Percentiles rank a stretch among this genome's conserved stretches.
Evolutionary conservation across 2,888 invertebrate species (phyloP).

Genomic region (Hofmannophila pseudospretella): DNA sequence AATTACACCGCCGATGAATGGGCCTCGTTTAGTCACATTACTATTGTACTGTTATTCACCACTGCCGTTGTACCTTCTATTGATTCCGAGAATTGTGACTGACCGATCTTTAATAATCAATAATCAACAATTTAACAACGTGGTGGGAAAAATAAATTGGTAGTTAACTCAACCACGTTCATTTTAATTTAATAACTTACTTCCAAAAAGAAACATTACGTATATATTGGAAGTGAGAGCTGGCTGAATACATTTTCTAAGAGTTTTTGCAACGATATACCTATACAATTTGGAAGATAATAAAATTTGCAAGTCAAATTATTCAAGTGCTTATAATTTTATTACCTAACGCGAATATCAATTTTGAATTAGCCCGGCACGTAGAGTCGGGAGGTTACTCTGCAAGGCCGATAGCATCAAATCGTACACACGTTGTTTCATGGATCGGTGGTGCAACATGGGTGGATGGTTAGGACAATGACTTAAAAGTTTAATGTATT

Average conservation of each 20-base stretch:
- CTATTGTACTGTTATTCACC: background rate
- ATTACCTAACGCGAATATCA: conserved; percentile 1
- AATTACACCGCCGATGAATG: conserved; percentile 4
- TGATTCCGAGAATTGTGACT: conserved; percentile 5
- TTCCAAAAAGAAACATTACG: background rate
- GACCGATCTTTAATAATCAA: background rate
- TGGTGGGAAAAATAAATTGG: conserved; percentile 1
- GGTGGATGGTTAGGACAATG: background rate
- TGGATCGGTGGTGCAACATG: background rate
- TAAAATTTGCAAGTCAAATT: conserved; percentile 3
- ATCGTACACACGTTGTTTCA: background rate
- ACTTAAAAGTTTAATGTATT: background rate
- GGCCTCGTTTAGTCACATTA: background rate
- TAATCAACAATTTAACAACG: background rate
- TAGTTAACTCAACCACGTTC: background rate
- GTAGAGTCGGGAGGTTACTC: background rate
- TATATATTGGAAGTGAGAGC: conserved; percentile 1
- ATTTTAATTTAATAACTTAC: background rate
- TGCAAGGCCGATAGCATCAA: conserved; percentile 5
- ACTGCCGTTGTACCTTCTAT: background rate
- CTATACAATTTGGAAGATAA: background rate
- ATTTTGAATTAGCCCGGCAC: background rate
- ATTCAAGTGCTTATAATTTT: background rate
- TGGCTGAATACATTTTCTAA: background rate
- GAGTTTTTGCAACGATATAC: background rate